These are phyloP conservation scores for Zaprionus inermis DNA, from an alignment of 1,140 invertebrate genomes.

Conservation along the genomic window DNA sequence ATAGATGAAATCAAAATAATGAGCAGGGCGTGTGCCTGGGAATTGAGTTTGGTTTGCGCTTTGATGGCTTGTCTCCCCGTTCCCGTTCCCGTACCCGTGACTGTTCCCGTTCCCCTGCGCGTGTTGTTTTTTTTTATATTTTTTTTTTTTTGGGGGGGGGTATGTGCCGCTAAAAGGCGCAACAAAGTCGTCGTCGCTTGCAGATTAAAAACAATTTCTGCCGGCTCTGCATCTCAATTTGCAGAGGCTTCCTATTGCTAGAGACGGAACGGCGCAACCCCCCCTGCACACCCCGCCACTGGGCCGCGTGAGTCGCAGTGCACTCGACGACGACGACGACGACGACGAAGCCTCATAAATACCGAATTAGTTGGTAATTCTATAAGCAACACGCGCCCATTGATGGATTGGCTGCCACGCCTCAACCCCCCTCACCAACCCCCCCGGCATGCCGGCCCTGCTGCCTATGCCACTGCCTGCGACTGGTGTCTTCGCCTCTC, in stretches of 20 bases:
- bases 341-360: conserved; percentile 83
- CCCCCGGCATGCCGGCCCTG: background rate
- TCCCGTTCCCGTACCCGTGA: background rate
- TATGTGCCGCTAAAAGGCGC: conserved; percentile 67
- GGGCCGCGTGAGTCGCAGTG: conserved; percentile 45
- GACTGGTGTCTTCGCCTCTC: conserved; percentile 1
- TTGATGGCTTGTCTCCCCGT: conserved; percentile 5
- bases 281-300: background rate
- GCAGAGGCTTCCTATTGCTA: conserved; percentile 65
- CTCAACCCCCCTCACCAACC: background rate
- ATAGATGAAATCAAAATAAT: conserved; percentile 57
- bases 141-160: conserved; percentile 38
- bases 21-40: conserved; percentile 46
- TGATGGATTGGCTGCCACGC: conserved; percentile 68
- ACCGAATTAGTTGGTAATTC: conserved; percentile 84
- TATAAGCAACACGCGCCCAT: conserved; percentile 84
- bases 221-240: conserved; percentile 73
- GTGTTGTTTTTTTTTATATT: conserved; percentile 14
- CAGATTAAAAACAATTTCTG: conserved; percentile 78
- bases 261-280: background rate
- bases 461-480: background rate
- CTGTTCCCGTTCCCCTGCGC: conserved; percentile 9
- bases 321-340: conserved; percentile 70
- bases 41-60: conserved; percentile 25
- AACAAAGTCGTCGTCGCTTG: conserved; percentile 51